phyloP scores from a whole-genome alignment of 2,888 invertebrate genomes.

The Trachelus tabidus region DNA sequence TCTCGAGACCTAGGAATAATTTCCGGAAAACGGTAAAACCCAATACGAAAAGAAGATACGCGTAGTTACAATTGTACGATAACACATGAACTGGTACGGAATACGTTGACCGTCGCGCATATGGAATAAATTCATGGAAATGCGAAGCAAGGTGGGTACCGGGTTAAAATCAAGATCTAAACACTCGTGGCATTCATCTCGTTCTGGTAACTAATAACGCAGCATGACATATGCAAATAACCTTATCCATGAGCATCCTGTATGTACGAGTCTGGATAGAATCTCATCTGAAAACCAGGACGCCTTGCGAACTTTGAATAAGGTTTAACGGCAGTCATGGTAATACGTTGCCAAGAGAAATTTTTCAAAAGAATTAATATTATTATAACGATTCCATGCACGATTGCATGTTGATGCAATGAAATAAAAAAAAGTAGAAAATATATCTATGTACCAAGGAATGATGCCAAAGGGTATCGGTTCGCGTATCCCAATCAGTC shows the following conservation, averaged over 20 bases:
- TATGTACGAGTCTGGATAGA: not conserved
- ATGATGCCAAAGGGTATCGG: not conserved
- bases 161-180: not conserved
- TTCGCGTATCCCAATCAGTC: not conserved
- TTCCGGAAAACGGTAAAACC: not conserved
- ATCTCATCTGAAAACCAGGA: constrained; percentile 1
- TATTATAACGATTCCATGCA: not conserved
- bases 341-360: not conserved
- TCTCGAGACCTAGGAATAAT: not conserved
- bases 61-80: not conserved
- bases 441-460: not conserved
- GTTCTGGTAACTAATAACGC: constrained; percentile 2
- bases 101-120: not conserved
- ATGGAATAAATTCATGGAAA: not conserved
- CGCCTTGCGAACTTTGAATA: not conserved
- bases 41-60: not conserved
- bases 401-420: not conserved
- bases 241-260: not conserved
- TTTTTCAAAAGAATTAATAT: not conserved
- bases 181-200: not conserved
- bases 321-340: not conserved
- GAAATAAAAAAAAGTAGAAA: not conserved
- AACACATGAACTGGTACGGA: not conserved
- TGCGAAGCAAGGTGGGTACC: not conserved
- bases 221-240: constrained; percentile 5